phyloP scores from a whole-genome alignment of 1,140 invertebrate genomes.

The Melanaphis sacchari region DNA sequence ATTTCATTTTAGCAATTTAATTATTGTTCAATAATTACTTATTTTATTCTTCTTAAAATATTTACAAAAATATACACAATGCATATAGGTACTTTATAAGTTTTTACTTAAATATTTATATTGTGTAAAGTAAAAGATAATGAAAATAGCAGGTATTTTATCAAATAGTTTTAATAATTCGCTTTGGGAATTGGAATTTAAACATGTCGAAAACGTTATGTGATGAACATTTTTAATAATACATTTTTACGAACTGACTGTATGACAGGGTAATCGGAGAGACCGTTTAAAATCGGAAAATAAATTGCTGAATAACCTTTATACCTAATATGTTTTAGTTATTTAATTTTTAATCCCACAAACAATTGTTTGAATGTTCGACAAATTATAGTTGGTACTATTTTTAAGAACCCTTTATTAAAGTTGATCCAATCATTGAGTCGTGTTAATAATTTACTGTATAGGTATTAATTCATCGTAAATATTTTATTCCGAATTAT shows the following conservation, averaged over 20 bases:
- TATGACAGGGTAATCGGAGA: conserved; percentile 40
- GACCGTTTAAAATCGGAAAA: conserved; percentile 37
- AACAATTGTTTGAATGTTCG: background rate
- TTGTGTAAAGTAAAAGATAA: conserved; percentile 1
- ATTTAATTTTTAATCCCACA: conserved; percentile 20
- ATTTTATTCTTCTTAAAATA: conserved; percentile 1
- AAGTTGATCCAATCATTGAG: background rate
- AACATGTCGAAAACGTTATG: conserved; percentile 40
- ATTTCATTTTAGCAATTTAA: background rate
- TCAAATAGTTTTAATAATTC: background rate
- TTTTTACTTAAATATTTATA: background rate
- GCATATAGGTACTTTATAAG: background rate
- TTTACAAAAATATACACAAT: background rate
- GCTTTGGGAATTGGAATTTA: conserved; percentile 28
- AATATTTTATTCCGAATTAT: conserved; percentile 45
- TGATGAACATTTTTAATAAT: conserved; percentile 28
- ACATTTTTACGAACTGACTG: conserved; percentile 45
- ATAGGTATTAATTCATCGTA: conserved; percentile 6
- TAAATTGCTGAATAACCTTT: conserved; percentile 26
- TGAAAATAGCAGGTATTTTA: background rate
- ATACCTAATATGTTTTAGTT: conserved; percentile 29
- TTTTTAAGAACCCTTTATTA: conserved; percentile 7
- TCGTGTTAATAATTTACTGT: background rate
- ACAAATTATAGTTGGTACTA: background rate
- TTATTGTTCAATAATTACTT: background rate